A percentile compares a stretch with the other conserved stretches of the same genome.
Conservation (phyloP, 35 echinoderm and acorn worm genomes). For the Apostichopus japonicus region DNA sequence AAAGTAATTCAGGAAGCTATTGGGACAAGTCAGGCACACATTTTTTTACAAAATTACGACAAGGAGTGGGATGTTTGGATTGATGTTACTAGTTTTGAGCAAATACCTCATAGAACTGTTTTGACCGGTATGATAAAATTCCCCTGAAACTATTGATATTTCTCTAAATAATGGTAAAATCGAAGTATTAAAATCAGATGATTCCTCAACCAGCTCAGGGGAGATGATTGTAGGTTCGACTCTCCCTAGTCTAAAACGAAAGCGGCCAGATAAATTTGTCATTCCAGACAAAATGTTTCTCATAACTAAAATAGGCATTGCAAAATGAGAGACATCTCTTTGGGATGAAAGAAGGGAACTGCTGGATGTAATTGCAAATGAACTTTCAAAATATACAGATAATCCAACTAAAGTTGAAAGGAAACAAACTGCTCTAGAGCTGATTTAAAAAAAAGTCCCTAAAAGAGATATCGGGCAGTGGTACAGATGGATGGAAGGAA, state of each 20-base stretch:
- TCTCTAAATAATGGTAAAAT: too few relatives aligned
- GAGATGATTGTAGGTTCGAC: not conserved
- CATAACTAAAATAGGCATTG: constrained; percentile 20
- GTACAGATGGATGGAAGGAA: constrained; percentile 62
- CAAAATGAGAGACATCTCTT: constrained; percentile 14
- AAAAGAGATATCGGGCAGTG: constrained; percentile 51
- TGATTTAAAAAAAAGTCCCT: constrained; percentile 30
- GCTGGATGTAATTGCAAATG: constrained; percentile 13
- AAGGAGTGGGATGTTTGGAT: constrained; percentile 57
- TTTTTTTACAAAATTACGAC: not conserved
- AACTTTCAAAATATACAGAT: constrained; percentile 54
- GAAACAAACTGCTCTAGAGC: not conserved
- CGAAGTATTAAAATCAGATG: too few relatives aligned
- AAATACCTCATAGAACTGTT: constrained; percentile 32
- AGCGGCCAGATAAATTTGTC: not conserved
- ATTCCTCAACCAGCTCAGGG: too few relatives aligned
- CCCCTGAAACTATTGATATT: too few relatives aligned
- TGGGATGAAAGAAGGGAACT: constrained; percentile 41
- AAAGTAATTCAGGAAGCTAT: constrained; percentile 17
- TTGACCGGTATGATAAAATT: not conserved
- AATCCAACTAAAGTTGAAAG: constrained; percentile 17
- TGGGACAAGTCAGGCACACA: not conserved
- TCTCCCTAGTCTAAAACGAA: too few relatives aligned
- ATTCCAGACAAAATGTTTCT: not conserved
- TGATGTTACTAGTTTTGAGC: constrained; percentile 1